Evolutionary conservation across 2,113 vertebrate genomes (phyloP).

Genomic region (Pycnonotus jocosus): DNA sequence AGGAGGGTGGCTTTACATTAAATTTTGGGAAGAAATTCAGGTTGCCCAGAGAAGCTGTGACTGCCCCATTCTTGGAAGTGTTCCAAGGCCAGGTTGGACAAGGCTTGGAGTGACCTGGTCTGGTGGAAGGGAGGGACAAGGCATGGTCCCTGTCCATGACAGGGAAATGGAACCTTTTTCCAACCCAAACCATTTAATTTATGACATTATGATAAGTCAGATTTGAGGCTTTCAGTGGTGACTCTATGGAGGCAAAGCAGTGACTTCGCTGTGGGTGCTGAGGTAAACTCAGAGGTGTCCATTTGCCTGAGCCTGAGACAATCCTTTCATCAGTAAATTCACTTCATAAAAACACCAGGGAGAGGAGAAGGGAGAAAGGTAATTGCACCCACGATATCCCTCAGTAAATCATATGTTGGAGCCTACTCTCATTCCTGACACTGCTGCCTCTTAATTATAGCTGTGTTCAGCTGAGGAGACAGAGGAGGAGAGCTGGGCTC

Average conservation of each 20-base stretch:
- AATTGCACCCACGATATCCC: background rate
- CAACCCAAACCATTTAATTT: background rate
- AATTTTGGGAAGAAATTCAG: background rate
- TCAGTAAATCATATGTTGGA: slow-evolving; percentile 12
- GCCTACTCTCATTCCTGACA: slow-evolving; percentile 8
- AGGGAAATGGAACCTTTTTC: background rate
- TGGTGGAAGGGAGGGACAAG: background rate
- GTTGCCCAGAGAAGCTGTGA: background rate
- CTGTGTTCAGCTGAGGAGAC: background rate
- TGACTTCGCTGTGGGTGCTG: background rate
- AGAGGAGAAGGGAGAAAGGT: background rate
- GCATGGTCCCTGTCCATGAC: background rate
- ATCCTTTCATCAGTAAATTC: background rate
- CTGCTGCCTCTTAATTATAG: slow-evolving; percentile 41
- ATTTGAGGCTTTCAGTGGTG: background rate
- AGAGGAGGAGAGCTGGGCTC: background rate
- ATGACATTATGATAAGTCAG: background rate
- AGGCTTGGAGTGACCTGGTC: background rate
- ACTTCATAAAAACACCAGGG: background rate
- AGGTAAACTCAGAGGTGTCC: background rate
- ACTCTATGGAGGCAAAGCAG: background rate
- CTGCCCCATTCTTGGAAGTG: background rate
- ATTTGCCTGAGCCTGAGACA: background rate
- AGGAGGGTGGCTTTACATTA: background rate
- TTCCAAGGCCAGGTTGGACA: background rate